Conservation (phyloP, 2,797 vertebrate species). For the Gila robusta region DNA sequence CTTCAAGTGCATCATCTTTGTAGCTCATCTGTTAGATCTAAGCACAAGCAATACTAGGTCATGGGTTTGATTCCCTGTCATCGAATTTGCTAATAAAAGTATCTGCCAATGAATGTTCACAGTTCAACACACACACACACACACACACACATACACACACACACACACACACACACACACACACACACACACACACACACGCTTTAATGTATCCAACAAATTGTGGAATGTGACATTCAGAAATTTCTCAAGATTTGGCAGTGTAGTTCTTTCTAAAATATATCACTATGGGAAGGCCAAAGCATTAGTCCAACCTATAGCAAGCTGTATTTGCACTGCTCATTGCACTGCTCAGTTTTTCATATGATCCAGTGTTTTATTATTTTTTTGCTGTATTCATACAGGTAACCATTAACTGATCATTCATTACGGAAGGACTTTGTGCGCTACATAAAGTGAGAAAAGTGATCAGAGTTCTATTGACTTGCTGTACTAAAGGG, state of each 20-base stretch:
- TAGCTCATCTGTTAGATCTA: background rate
- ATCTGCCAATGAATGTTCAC: background rate
- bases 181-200: too few relatives aligned
- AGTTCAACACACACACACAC: too few relatives aligned
- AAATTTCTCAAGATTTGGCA: background rate
- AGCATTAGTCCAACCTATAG: background rate
- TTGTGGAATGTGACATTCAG: background rate
- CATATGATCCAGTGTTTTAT: slow-evolving; percentile 2
- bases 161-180: too few relatives aligned
- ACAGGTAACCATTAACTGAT: slow-evolving; percentile 8
- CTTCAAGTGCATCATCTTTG: background rate
- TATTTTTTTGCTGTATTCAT: background rate
- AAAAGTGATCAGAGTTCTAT: background rate
- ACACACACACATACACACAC: too few relatives aligned
- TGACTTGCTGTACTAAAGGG: background rate
- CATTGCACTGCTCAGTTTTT: background rate
- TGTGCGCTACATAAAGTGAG: background rate
- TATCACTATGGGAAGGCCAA: background rate
- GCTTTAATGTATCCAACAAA: background rate
- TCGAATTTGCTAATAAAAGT: background rate
- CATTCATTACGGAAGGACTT: slow-evolving; percentile 14
- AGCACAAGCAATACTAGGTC: background rate
- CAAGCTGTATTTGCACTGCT: background rate
- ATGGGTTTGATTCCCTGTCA: background rate
- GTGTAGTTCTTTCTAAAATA: background rate